A percentile compares a stretch with the other conserved stretches of the same genome.
phyloP scores from a whole-genome alignment of 2,113 vertebrate genomes.

The Erpornis zantholeuca region DNA sequence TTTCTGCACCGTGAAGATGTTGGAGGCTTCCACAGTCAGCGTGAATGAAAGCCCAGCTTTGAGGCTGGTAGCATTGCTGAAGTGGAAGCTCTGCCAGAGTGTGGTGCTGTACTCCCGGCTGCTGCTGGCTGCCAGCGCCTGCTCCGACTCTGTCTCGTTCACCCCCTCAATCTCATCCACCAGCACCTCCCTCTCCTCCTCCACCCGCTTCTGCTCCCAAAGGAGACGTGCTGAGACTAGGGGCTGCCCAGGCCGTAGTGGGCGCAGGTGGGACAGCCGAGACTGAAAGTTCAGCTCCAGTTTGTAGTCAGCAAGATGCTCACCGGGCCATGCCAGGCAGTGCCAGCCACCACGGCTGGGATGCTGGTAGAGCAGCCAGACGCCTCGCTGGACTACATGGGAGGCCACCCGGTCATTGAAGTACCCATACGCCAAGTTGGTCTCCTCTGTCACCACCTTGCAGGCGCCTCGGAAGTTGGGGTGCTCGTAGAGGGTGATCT shows the following conservation, averaged over 20 bases:
- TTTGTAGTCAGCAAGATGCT: conserved; percentile 33
- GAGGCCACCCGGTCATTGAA: conserved; percentile 63
- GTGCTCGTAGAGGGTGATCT: conserved; percentile 61
- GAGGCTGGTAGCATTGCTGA: conserved; percentile 55
- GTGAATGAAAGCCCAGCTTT: conserved; percentile 57
- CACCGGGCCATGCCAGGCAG: conserved; percentile 47
- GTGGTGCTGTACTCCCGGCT: conserved; percentile 54
- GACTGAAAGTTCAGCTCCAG: conserved; percentile 32
- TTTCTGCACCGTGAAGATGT: conserved; percentile 56
- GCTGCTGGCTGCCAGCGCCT: conserved; percentile 37
- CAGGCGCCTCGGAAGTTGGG: conserved; percentile 39
- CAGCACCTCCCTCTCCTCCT: conserved; percentile 53
- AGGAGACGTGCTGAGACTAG: background rate
- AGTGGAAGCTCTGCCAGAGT: conserved; percentile 62
- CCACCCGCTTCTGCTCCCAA: conserved; percentile 58
- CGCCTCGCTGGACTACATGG: conserved; percentile 45
- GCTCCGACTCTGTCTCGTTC: conserved; percentile 52
- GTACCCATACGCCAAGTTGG: conserved; percentile 51
- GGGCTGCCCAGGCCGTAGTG: conserved; percentile 1
- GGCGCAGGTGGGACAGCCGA: conserved; percentile 55
- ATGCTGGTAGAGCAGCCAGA: conserved; percentile 66
- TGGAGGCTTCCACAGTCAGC: conserved; percentile 31
- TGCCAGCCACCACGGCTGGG: conserved; percentile 27
- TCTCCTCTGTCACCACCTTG: conserved; percentile 64
- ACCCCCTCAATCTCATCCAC: conserved; percentile 65